phyloP scores from a whole-genome alignment of 2,888 invertebrate genomes.

The Pheosia gnoma region DNA sequence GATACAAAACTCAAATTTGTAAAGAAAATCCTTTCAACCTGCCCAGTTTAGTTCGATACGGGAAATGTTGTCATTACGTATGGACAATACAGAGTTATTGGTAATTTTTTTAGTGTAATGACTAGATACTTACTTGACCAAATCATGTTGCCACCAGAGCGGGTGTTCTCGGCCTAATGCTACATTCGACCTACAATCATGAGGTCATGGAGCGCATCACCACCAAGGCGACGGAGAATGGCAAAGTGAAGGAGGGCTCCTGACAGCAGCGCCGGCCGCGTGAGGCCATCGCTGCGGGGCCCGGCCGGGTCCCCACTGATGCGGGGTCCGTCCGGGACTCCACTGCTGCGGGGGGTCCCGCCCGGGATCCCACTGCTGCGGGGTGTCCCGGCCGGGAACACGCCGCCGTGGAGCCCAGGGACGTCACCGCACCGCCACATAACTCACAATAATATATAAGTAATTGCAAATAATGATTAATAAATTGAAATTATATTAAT shows the following conservation, averaged over 20 bases:
- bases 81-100: too few relatives aligned
- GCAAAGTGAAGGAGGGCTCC: slow-evolving; percentile 67
- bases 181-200: slow-evolving; percentile 98
- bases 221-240: slow-evolving; percentile 68
- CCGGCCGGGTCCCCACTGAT: too few relatives aligned
- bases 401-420: slow-evolving; percentile 5
- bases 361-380: too few relatives aligned
- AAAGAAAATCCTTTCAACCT: too few relatives aligned
- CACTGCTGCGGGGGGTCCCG: too few relatives aligned
- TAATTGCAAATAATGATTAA: slow-evolving; percentile 18
- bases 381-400: too few relatives aligned
- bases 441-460: slow-evolving; percentile 8
- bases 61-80: too few relatives aligned
- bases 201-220: slow-evolving; percentile 90
- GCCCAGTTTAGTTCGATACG: too few relatives aligned
- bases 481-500: slow-evolving; percentile 16
- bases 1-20: neutral
- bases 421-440: neutral
- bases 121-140: too few relatives aligned
- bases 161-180: slow-evolving; percentile 95
- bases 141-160: slow-evolving; percentile 82
- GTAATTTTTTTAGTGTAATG: neutral
- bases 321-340: too few relatives aligned
- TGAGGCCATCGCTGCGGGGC: neutral
- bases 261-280: slow-evolving; percentile 48